Evolutionary conservation across 30 jellyfish, hydroid and myxozoan genomes (phyloP).

Genomic region (Aurelia sp.): DNA sequence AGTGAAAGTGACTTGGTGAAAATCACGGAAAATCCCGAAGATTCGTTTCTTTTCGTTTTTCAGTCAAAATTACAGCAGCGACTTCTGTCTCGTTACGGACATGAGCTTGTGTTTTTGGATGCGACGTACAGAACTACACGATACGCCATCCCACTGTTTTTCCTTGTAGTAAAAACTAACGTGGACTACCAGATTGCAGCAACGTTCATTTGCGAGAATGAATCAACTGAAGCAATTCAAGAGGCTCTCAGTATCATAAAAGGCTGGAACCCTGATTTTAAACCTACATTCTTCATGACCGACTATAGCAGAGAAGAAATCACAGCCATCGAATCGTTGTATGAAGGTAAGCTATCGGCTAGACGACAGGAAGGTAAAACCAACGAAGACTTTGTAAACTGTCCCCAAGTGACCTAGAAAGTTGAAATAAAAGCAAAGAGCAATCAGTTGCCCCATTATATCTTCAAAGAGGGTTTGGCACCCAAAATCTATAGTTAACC

Average conservation of each 20-base stretch:
- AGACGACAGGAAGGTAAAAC: too few relatives aligned
- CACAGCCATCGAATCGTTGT: constrained; percentile 54
- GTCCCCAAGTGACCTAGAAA: too few relatives aligned
- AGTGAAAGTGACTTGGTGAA: background rate
- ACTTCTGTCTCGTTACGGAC: constrained; percentile 70
- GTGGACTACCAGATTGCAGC: constrained; percentile 88
- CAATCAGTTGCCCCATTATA: too few relatives aligned
- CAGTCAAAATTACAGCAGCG: constrained; percentile 74
- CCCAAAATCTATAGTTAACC: too few relatives aligned
- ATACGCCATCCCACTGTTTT: constrained; percentile 79
- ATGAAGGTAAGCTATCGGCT: constrained; percentile 44
- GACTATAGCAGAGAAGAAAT: constrained; percentile 71
- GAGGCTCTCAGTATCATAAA: constrained; percentile 61
- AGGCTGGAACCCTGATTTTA: constrained; percentile 78
- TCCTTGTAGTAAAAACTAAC: constrained; percentile 82
- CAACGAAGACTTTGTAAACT: too few relatives aligned
- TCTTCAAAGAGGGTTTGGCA: too few relatives aligned
- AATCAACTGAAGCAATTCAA: constrained; percentile 46
- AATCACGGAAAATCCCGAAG: background rate
- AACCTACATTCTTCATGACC: constrained; percentile 49
- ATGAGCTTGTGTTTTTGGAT: constrained; percentile 56
- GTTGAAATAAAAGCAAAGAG: too few relatives aligned
- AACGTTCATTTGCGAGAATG: constrained; percentile 63
- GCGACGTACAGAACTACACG: constrained; percentile 74
- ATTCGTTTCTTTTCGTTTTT: constrained; percentile 59